Evolutionary conservation across 1,140 invertebrate species (phyloP), one percentile per base, ranked within the genome.

Genomic region (Pseudomyrmex gracilis): DNA sequence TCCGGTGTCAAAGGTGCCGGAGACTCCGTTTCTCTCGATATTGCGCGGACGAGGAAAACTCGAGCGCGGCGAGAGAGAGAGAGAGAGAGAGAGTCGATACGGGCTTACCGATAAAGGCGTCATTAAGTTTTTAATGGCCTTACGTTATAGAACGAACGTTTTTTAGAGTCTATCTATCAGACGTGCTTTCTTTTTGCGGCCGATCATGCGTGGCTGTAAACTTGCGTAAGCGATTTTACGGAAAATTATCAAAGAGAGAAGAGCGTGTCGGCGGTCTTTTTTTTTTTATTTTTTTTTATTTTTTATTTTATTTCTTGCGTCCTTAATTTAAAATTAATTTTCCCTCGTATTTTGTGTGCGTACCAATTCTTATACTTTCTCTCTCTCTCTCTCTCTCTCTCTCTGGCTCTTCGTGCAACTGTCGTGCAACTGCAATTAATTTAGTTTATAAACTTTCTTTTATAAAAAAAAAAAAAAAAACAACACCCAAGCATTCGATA

Each of bases 41-140:
- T 47, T 53, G 60, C 64, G 55, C 49, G 53, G 15, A 78, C 4
- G 1, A 34, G 34, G 34, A 34, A 34, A 34, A 34, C 34, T 5
- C 34, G 34, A 34, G 34, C 4, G 34, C 34, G 34, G 34, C 24
- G 24, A 1, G 24, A 1, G 24, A 1, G 24, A 57, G 74, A 24
- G 47, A 67, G 45, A 17, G 12, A 15, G 49, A n/a, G 64, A 43
- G 12, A 58, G 12, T 45, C 53, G 66, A 80, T 80, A 60, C 53
- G 45, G 45, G 76, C 43, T 70, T 70, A 24, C 43, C 43, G 76
- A 80, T 80, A 80, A 80, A 80, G n/a, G 67, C 68, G 64, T 80
- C 53, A 80, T 80, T 80, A 70, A 80, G 53, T 80, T 80, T 80
- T 80, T 80, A 80, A 80, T 80, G 76, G 45, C 66, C 45, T 80